phyloP scores from a whole-genome alignment of 92 coral and sea anemone species.

The Virgularia gustaviana region DNA sequence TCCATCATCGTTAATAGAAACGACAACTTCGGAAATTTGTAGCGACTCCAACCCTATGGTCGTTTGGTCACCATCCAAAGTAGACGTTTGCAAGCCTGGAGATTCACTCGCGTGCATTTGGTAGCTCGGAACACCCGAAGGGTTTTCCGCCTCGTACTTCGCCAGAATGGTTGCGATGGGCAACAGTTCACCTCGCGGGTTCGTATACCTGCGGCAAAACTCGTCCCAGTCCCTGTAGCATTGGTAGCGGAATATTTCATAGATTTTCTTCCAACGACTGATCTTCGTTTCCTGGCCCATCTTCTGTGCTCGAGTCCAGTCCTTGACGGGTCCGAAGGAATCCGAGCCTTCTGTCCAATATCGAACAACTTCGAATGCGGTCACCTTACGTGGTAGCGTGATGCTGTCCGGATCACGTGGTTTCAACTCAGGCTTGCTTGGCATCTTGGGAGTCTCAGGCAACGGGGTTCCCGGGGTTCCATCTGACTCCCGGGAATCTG shows the following conservation, averaged over 20 bases:
- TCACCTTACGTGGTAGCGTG: conserved; percentile 84
- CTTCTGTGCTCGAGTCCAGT: conserved; percentile 93
- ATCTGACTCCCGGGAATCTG: conserved; percentile 11
- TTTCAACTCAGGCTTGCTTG: conserved; percentile 61
- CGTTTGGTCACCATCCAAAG: neutral
- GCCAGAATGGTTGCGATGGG: conserved; percentile 91
- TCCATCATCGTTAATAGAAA: conserved; percentile 2
- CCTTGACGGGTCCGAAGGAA: conserved; percentile 77
- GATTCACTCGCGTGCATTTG: conserved; percentile 25
- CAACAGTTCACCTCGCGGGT: conserved; percentile 77
- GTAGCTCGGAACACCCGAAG: conserved; percentile 47
- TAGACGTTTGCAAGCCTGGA: neutral
- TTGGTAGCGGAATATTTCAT: conserved; percentile 90
- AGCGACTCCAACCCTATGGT: neutral
- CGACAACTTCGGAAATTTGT: neutral
- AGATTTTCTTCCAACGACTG: conserved; percentile 95
- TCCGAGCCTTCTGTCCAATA: conserved; percentile 98
- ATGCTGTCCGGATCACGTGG: conserved; percentile 38
- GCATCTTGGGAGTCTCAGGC: conserved; percentile 42
- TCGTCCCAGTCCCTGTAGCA: conserved; percentile 90
- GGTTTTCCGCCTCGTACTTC: conserved; percentile 92
- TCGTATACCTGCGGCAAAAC: conserved; percentile 78
- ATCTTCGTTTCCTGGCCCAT: conserved; percentile 98
- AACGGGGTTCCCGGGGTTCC: conserved; percentile 46
- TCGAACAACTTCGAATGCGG: conserved; percentile 89